Evolutionary conservation across 2,888 invertebrate genomes (phyloP), one percentile per base, ranked within the genome.

Genomic region (Gryllus longicercus): DNA sequence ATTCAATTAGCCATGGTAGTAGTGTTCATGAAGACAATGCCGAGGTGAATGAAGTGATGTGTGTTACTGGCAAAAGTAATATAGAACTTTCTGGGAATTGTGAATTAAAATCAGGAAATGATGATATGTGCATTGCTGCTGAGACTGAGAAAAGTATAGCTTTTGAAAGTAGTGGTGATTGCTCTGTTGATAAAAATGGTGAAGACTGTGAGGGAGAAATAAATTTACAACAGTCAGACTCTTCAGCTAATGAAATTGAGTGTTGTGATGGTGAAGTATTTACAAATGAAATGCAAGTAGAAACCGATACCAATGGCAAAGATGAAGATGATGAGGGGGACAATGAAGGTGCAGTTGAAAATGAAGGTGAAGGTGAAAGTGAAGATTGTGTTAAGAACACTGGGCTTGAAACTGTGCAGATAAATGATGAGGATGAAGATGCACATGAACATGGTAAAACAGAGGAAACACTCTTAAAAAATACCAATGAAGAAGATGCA

Each of bases 391-490:
- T 84, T 51, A 84, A 38, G 38, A 3, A 38, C 38, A 38, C 38
- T 8, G 38, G 8, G 5, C 38, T 38, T 38, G 75, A 21, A 50
- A 49, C 38, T 12, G 12, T 18, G 23, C 14, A 49, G 75, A 38
- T 25, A 63, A 78, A 38, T 38, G 38, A 38, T 38, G 38, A 8
- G 50, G 79, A 79, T 51, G 76, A 81, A 51, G 21, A 25, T 25
- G 77, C 49, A 38, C 12, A 0, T 77, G 77, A 75, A 75, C 16
- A n/a, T 51, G 23, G 21, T 23, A 49, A 80, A 80, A 80, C 50
- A 85, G 86, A 86, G 85, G 38, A 38, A 38, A 38, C 38, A 0
- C 38, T 87, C 87, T 84, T 89, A 88, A 85, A 89, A 87, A 85
- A 86, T 85, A 84, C 82, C 14, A n/a, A 38, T 75, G 51, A 16